Evolutionary conservation across 1,140 invertebrate genomes (phyloP).

Genomic region (Teleogryllus occipitalis): DNA sequence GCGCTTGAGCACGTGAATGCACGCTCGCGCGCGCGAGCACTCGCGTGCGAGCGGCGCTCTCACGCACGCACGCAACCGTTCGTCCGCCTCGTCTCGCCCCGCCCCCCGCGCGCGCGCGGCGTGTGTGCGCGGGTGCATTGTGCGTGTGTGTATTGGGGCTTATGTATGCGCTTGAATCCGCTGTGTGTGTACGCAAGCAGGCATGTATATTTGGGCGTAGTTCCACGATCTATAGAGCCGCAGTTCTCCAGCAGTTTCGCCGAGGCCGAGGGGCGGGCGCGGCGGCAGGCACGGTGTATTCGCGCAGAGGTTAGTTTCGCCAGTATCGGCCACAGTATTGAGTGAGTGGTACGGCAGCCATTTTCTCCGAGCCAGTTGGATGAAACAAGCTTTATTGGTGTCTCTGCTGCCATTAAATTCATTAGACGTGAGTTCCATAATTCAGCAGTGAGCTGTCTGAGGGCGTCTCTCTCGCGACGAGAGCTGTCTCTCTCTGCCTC

Average conservation of each 20-base stretch:
- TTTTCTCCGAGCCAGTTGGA: slow-evolving; percentile 12
- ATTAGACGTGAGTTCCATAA: slow-evolving; percentile 21
- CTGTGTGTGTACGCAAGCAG: not conserved
- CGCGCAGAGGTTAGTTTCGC: not conserved
- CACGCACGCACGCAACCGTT: no score
- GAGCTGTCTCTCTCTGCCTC: slow-evolving; percentile 1
- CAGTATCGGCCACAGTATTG: not conserved
- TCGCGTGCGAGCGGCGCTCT: no score
- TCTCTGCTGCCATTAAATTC: slow-evolving; percentile 22
- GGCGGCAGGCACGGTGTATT: not conserved
- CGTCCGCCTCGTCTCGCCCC: no score
- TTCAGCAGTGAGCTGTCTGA: slow-evolving; percentile 18
- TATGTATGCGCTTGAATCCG: not conserved
- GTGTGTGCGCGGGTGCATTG: not conserved
- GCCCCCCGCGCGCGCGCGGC: no score
- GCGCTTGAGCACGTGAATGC: not conserved
- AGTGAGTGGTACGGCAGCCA: not conserved
- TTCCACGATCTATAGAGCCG: not conserved
- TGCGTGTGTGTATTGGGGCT: not conserved
- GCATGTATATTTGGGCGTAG: not conserved
- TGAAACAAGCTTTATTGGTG: slow-evolving; percentile 23
- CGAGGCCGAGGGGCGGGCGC: no score
- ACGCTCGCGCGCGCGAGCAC: no score
- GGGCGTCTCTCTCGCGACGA: not conserved
- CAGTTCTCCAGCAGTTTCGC: not conserved